Conservation (phyloP, 2,888 invertebrate species). For the Steinernema scapterisci region DNA sequence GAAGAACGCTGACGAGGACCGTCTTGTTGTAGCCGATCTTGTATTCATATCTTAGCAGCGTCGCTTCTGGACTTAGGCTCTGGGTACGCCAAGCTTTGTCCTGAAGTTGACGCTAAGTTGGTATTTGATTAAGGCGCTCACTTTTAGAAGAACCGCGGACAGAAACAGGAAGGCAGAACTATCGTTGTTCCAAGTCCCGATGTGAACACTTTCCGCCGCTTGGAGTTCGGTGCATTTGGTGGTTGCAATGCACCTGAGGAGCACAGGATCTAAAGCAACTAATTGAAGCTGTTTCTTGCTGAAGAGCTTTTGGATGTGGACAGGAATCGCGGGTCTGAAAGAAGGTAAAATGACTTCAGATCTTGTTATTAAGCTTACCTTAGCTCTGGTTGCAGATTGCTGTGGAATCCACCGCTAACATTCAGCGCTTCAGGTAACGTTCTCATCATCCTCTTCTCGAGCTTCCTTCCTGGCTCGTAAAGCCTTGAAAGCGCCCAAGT, state of each 20-base stretch:
- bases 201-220: not conserved
- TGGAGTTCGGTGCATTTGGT: not conserved
- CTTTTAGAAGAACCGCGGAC: not conserved
- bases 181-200: not conserved
- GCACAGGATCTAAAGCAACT: not conserved
- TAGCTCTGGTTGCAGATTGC: no score
- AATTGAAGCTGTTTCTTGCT: not conserved
- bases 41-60: not conserved
- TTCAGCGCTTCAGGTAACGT: no score
- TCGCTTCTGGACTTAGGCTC: not conserved
- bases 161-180: not conserved
- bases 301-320: not conserved
- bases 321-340: not conserved
- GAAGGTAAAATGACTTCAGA: no score
- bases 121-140: not conserved
- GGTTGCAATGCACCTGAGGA: not conserved
- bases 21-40: not conserved
- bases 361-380: no score
- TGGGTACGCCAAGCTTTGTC: not conserved
- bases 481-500: no score
- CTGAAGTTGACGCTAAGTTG: not conserved
- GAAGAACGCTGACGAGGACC: not conserved
- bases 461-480: no score
- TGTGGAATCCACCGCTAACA: no score
- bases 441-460: no score